Evolutionary conservation across 2,888 invertebrate genomes (phyloP), one percentile per base, ranked within the genome.

Genomic region (Campopleginae sp.): DNA sequence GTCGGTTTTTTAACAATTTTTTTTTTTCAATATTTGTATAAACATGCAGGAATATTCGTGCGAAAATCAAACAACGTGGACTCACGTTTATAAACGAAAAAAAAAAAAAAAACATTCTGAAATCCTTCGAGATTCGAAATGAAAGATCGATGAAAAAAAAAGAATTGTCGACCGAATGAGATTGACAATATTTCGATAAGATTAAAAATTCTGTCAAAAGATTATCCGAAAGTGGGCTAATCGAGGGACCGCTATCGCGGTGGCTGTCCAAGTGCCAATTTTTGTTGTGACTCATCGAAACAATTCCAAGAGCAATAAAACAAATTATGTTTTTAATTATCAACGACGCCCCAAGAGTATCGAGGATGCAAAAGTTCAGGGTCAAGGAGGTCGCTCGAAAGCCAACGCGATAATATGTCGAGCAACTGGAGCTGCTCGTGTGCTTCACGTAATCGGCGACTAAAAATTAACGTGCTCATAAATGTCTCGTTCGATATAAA

Each of bases 301-400:
- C 51, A 31, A 68, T 83, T 70, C 42, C 14, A 58, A 46, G 38
- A 23, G 42, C 48, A 63, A 63, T 46, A 14, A 12, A 42, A 63
- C 17, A 27, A 44, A 44, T 38, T 46, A 77, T 33, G 48, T 61
- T 46, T 38, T 31, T 33, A 38, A 51, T 58, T 31, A n/a, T 58
- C 14, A 51, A 17, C 44, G 68, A 84, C 74, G 68, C 7, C 23
- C 19, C 6, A 19, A 31, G 33, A 65, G 80, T 42, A 48, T 78
- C 38, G 70, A 54, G 77, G 48, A 54, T 58, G 33, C 33, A 63
- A 71, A 75, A 84, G 75, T 78, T 84, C 84, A 77, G 80, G 81
- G 84, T 63, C 68, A 78, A 33, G 68, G 63, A 74, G 80, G 63
- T 81, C 84, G 70, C 48, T 74, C 74, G 27, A 84, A 74, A 80